phyloP scores from a whole-genome alignment of 2,113 vertebrate species.

The Melanocharis versteri region DNA sequence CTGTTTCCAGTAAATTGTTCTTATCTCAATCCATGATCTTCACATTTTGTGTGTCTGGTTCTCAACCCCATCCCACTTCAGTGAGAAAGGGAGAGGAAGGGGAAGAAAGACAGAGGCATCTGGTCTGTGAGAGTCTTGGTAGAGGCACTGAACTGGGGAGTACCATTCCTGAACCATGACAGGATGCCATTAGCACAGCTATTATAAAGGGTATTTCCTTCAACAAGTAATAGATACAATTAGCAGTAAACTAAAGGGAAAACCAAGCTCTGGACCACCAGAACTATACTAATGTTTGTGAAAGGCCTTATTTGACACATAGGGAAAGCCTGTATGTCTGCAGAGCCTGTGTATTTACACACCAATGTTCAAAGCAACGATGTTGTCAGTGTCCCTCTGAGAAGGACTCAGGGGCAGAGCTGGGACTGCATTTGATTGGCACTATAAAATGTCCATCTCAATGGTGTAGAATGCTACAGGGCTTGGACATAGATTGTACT shows the following conservation, averaged over 20 bases:
- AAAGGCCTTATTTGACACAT: background rate
- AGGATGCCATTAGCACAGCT: background rate
- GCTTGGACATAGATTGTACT: background rate
- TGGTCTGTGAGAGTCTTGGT: background rate
- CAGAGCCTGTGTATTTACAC: background rate
- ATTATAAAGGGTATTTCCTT: background rate
- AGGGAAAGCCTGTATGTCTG: background rate
- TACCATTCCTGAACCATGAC: background rate
- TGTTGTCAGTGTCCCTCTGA: background rate
- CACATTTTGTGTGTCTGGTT: fast-evolving
- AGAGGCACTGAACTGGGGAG: background rate
- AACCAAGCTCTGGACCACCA: fast-evolving
- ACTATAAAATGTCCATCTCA: background rate
- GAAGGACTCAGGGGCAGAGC: background rate
- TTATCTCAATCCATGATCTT: background rate
- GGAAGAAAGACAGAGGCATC: background rate
- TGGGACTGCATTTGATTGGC: background rate
- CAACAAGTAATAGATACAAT: background rate
- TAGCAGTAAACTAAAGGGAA: background rate
- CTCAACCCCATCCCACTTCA: fast-evolving
- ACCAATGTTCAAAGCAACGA: background rate
- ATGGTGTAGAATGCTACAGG: background rate
- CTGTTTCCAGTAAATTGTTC: background rate
- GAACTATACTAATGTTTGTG: background rate
- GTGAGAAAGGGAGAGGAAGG: background rate